phyloP scores from a whole-genome alignment of 2,888 invertebrate genomes.

The Argyresthia albistria region DNA sequence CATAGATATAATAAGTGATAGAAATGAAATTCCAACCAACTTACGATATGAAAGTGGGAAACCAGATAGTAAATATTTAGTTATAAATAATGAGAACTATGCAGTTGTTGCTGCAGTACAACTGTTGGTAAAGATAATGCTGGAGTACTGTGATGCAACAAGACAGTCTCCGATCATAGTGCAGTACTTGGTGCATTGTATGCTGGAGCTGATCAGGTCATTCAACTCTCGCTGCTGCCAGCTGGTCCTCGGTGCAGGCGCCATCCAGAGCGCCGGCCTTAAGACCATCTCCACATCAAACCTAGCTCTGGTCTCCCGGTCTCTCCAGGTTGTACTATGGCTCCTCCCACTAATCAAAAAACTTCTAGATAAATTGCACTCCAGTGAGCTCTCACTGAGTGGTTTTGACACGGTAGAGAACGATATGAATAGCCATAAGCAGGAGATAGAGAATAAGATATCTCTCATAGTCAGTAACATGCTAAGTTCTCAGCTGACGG shows the following conservation, averaged over 20 bases:
- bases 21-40: constrained; percentile 55
- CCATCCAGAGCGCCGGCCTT: constrained; percentile 93
- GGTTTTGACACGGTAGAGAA: constrained; percentile 82
- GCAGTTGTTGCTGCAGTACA: constrained; percentile 87
- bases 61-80: constrained; percentile 69
- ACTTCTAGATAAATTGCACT: constrained; percentile 76
- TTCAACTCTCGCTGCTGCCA: constrained; percentile 94
- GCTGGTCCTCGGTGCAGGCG: constrained; percentile 96
- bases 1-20: constrained; percentile 78
- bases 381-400: constrained; percentile 53
- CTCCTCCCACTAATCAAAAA: constrained; percentile 80
- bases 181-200: constrained; percentile 84
- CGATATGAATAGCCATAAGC: constrained; percentile 90
- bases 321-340: constrained; percentile 86
- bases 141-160: constrained; percentile 91
- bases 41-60: constrained; percentile 43
- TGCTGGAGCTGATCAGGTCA: constrained; percentile 90
- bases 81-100: constrained; percentile 80
- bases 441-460: constrained; percentile 93
- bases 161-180: constrained; percentile 84
- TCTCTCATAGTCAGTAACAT: constrained; percentile 91
- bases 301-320: constrained; percentile 88
- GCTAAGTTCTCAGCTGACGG: constrained; percentile 82
- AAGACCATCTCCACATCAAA: constrained; percentile 96
- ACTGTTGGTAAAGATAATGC: constrained; percentile 89